These are phyloP conservation scores for Pseudomyrmex cubaensis DNA, from an alignment of 1,140 invertebrate genomes.

Conservation along the genomic window DNA sequence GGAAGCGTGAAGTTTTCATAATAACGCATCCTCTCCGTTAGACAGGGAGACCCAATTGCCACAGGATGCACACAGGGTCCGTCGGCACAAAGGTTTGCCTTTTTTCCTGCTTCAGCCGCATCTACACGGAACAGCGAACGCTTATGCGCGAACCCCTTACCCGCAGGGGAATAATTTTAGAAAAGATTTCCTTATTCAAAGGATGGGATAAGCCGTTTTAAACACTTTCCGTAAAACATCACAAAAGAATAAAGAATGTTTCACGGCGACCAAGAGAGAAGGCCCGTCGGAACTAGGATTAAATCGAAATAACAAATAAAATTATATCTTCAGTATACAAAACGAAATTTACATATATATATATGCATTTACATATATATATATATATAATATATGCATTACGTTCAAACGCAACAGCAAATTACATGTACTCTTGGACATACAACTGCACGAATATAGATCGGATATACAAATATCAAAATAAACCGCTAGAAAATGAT, in stretches of 20 bases:
- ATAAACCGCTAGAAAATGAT: background rate
- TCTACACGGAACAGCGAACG: constrained; percentile 73
- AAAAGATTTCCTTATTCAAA: constrained; percentile 71
- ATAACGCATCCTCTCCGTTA: constrained; percentile 73
- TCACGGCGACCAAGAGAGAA: background rate
- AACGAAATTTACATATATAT: constrained; percentile 10
- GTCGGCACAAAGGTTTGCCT: constrained; percentile 67
- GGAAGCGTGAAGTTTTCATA: constrained; percentile 75
- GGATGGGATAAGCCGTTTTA: constrained; percentile 63
- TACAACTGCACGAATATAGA: constrained; percentile 6
- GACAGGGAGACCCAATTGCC: constrained; percentile 73
- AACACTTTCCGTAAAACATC: constrained; percentile 65
- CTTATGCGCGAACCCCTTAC: constrained; percentile 64
- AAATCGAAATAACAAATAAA: constrained; percentile 46
- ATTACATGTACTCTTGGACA: background rate
- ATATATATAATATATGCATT: constrained; percentile 8
- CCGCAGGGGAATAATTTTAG: constrained; percentile 73
- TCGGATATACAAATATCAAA: background rate
- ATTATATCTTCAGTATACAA: constrained; percentile 27
- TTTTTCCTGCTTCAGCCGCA: constrained; percentile 71
- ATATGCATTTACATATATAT: no score
- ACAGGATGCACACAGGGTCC: constrained; percentile 74
- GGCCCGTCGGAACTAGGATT: constrained; percentile 18
- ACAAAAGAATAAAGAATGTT: constrained; percentile 11
- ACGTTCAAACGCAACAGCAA: constrained; percentile 25